These are phyloP conservation scores for Setophaga coronata DNA, from an alignment of 2,113 vertebrate species.

Conservation along the genomic window DNA sequence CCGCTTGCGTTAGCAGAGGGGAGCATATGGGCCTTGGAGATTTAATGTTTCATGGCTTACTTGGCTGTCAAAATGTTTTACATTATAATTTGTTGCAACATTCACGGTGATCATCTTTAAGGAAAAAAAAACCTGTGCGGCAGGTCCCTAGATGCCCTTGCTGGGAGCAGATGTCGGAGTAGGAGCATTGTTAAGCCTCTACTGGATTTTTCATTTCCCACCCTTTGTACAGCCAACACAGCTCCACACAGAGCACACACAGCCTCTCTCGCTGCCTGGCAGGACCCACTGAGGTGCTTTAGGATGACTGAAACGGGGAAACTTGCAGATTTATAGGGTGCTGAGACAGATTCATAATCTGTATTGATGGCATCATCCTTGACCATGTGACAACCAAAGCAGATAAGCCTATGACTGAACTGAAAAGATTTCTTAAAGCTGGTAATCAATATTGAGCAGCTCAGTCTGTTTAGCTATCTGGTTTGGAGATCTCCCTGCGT, in stretches of 20 bases:
- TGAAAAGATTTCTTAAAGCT: conserved; percentile 70
- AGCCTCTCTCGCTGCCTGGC: neutral
- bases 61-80: conserved; percentile 76
- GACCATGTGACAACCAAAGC: conserved; percentile 43
- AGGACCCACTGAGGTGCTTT: neutral
- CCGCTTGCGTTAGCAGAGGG: conserved; percentile 27
- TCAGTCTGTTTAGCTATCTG: neutral
- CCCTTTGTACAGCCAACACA: neutral
- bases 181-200: conserved; percentile 54
- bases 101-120: conserved; percentile 77
- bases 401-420: conserved; percentile 52
- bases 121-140: conserved; percentile 61
- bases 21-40: conserved; percentile 66
- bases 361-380: conserved; percentile 53
- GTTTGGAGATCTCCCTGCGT: neutral
- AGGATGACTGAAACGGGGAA: conserved; percentile 27
- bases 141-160: conserved; percentile 70
- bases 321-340: conserved; percentile 27
- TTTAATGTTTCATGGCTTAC: conserved; percentile 74
- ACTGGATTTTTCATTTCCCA: conserved; percentile 54
- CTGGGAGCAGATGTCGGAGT: conserved; percentile 72
- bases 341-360: conserved; percentile 3
- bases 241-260: neutral
- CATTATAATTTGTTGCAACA: conserved; percentile 72
- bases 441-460: conserved; percentile 47